These are phyloP conservation scores for Acanthosepion esculentum DNA, from an alignment of 2,888 invertebrate species.

Conservation along the genomic window DNA sequence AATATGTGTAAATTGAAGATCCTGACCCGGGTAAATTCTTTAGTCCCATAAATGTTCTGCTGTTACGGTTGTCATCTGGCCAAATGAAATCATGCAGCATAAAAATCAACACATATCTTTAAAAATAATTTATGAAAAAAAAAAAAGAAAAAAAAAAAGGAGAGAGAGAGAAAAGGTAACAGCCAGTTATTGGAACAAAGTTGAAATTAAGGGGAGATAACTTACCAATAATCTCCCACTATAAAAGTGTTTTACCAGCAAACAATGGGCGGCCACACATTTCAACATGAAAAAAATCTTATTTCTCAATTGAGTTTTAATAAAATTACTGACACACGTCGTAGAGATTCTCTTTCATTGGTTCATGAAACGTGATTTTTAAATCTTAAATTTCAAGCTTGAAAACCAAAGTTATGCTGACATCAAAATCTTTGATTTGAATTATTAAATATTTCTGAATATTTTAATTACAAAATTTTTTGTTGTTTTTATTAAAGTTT, in stretches of 20 bases:
- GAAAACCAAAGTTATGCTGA: too few species aligned
- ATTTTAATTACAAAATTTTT: too few species aligned
- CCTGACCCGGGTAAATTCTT: conserved; percentile 34
- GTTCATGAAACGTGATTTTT: too few species aligned
- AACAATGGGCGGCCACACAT: background rate
- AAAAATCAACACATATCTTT: background rate
- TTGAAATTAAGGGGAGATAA: background rate
- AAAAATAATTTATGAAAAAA: background rate
- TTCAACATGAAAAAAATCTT: too few species aligned
- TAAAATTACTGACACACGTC: too few species aligned
- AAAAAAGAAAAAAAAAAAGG: background rate
- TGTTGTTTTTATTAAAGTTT: too few species aligned
- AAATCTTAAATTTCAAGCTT: too few species aligned
- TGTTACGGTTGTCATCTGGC: conserved; percentile 35
- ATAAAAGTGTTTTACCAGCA: background rate
- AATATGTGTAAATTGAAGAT: conserved; percentile 37
- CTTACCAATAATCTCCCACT: background rate
- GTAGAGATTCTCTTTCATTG: too few species aligned
- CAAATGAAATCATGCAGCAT: conserved; percentile 40
- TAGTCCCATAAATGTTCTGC: background rate
- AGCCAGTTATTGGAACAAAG: background rate
- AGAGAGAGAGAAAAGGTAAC: background rate
- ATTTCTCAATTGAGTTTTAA: too few species aligned
- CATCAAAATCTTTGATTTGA: too few species aligned
- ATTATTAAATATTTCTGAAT: too few species aligned